These are phyloP conservation scores for Cacoxenus indagator DNA, from an alignment of 2,888 invertebrate genomes.

Conservation along the genomic window DNA sequence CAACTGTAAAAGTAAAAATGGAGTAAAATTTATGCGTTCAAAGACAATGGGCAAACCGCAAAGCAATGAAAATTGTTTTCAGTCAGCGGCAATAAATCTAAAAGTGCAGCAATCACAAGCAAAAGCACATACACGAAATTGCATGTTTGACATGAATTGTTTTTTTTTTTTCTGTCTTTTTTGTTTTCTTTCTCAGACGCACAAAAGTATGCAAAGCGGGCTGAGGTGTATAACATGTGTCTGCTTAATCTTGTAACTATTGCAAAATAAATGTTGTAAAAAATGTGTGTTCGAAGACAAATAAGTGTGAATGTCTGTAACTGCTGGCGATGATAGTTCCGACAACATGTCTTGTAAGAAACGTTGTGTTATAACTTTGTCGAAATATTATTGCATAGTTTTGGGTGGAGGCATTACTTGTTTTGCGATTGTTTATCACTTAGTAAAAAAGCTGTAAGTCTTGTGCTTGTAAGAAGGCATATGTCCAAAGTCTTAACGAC, in stretches of 20 bases:
- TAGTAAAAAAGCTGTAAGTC: not conserved
- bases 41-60: conserved; percentile 8
- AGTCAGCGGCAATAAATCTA: conserved; percentile 9
- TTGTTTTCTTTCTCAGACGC: conserved; percentile 5
- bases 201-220: conserved; percentile 4
- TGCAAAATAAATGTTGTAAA: not conserved
- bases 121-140: conserved; percentile 21
- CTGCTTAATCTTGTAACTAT: not conserved
- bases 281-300: conserved; percentile 1
- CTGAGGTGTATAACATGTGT: not conserved
- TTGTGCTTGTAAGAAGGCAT: not conserved
- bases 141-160: conserved; percentile 5
- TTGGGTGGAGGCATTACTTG: not conserved
- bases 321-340: conserved; percentile 4
- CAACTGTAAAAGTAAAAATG: conserved; percentile 3
- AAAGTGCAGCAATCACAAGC: conserved; percentile 20
- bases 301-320: not conserved
- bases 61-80: conserved; percentile 14
- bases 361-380: not conserved
- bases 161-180: not conserved
- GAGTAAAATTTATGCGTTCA: not conserved
- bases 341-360: not conserved
- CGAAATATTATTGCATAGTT: not conserved
- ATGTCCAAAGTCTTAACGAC: not conserved
- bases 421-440: not conserved